phyloP scores from a whole-genome alignment of 2,113 vertebrate species.

The Phodopus roborovskii region DNA sequence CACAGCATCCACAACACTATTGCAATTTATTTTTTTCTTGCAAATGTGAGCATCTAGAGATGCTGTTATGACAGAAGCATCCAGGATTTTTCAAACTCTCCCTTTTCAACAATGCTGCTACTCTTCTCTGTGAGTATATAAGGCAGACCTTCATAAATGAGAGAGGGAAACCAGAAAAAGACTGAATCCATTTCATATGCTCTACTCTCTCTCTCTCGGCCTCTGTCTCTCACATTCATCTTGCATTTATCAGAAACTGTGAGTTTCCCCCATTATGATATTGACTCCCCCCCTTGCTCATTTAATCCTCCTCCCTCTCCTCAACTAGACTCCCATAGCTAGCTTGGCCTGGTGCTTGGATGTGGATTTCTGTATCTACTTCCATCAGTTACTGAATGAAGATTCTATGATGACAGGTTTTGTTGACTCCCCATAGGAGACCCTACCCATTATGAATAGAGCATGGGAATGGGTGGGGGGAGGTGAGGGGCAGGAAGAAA shows the following conservation, averaged over 20 bases:
- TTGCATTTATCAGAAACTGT: background rate
- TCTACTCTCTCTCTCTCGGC: background rate
- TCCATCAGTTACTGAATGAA: too few species aligned
- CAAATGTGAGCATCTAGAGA: background rate
- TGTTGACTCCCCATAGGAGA: too few species aligned
- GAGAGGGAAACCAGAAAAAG: background rate
- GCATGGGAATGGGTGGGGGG: too few species aligned
- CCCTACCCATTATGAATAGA: too few species aligned
- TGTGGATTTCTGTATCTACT: too few species aligned
- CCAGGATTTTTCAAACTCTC: background rate
- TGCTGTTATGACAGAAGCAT: background rate
- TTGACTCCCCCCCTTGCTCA: too few species aligned
- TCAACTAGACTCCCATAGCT: too few species aligned
- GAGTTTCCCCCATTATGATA: too few species aligned
- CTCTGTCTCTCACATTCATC: background rate
- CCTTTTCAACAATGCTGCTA: rapidly evolving
- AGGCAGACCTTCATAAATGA: background rate
- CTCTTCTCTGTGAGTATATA: background rate
- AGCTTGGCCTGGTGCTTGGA: too few species aligned
- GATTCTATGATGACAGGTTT: too few species aligned
- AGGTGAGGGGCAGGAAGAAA: too few species aligned
- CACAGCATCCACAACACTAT: background rate
- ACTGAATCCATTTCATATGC: background rate
- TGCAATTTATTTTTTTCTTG: background rate
- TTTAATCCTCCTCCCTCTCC: too few species aligned